These are phyloP conservation scores for Hemistola chrysoprasaria DNA, from an alignment of 2,888 invertebrate genomes.

Conservation along the genomic window DNA sequence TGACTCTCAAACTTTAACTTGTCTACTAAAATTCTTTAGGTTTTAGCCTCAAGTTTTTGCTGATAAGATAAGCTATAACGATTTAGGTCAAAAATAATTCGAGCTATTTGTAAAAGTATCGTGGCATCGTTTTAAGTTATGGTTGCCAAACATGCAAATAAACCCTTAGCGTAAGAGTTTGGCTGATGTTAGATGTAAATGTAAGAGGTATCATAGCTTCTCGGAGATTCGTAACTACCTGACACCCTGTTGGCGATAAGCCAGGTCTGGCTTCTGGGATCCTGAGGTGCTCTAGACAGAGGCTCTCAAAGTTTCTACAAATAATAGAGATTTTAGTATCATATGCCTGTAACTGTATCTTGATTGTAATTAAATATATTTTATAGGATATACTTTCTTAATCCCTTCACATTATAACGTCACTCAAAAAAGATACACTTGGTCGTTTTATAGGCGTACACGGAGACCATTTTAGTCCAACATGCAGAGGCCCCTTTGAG, in stretches of 20 bases:
- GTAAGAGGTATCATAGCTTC: constrained; percentile 5
- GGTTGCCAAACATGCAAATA: constrained; percentile 16
- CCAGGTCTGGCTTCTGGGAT: constrained; percentile 13
- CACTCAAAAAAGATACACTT: no score
- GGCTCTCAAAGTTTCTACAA: not conserved
- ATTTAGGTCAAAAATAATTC: constrained; percentile 8
- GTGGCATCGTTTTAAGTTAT: constrained; percentile 13
- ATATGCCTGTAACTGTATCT: no score
- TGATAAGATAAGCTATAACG: constrained; percentile 9
- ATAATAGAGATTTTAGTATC: no score
- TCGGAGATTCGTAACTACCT: constrained; percentile 20
- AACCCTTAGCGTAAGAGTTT: constrained; percentile 1
- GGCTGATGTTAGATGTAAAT: constrained; percentile 12
- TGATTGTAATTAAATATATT: no score
- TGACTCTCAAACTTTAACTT: not conserved
- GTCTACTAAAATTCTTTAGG: not conserved
- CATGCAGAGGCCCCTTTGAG: no score
- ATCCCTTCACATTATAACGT: no score
- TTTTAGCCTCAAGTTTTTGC: constrained; percentile 1
- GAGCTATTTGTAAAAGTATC: constrained; percentile 3
- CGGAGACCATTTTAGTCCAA: no score
- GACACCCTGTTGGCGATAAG: constrained; percentile 24
- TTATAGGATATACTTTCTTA: no score
- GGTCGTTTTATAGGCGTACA: no score
- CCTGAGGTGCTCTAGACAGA: not conserved